Base-by-base conservation (phyloP, 2,888 invertebrate genomes). In the Melanophora roralis region DNA sequence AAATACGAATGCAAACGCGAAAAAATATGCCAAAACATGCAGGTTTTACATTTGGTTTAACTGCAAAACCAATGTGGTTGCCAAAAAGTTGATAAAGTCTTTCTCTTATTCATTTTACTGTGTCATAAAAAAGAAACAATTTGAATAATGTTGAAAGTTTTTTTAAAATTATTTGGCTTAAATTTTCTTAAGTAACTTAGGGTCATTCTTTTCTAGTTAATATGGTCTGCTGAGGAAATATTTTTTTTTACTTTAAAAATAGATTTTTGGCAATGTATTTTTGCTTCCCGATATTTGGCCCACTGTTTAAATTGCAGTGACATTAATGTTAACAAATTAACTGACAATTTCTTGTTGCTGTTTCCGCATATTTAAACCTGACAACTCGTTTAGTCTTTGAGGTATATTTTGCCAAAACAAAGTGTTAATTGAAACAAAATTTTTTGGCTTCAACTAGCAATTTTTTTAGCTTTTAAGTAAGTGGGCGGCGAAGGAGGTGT, bases 361-460 rank as follows among this genome's bases (percentile, higher is more conserved):
- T 57, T 68, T 73, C 68, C 57, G 40, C 19, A 19, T 62, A 62
- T 34, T 47, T 67, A 6, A 3, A n/a, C 67, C 53, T 2, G 36
- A 62, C 40, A 55, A 47, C 38, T 55, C 4, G 32, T 19, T 16
- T 8, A 11, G 23, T 47, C 27, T 21, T 38, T 47, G 9, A 36
- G 21, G 19, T 8, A 7, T 14, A 14, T 21, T 40, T 3, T 57
- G 78, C 68, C 73, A 78, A 73, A 71, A 77, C 60, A 68, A 67
- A 11, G 27, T 74, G 73, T 55, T 78, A 78, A 78, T 78, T 78
- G 73, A 74, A 69, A 43, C 9, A 27, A 16, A 64, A 43, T 1
- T 64, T 78, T 68, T 73, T 67, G 62, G 27, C 32, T 32, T n/a
- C 9, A 45, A 45, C 19, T n/a, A n/a, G n/a, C n/a, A n/a, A n/a